Percentiles rank a stretch among this genome's conserved stretches.
Evolutionary conservation across 2,888 invertebrate species (phyloP).

Genomic region (Cephonodes hylas): DNA sequence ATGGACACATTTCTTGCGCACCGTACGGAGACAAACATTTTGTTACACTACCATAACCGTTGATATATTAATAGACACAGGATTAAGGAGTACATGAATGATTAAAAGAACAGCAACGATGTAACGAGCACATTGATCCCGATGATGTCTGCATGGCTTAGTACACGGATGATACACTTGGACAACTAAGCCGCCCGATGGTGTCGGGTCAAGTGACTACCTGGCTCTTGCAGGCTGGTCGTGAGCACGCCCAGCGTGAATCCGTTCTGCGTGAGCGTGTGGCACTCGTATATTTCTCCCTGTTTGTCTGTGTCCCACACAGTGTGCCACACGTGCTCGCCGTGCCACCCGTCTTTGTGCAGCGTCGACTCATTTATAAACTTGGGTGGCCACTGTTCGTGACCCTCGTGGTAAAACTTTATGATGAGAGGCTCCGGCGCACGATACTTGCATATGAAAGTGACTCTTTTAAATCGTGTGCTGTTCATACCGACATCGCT

Average conservation of each 20-base stretch:
- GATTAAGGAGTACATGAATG: background rate
- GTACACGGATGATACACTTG: constrained; percentile 2
- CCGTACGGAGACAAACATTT: background rate
- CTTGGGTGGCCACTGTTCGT: constrained; percentile 45
- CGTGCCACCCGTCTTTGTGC: constrained; percentile 60
- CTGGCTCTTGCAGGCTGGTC: constrained; percentile 51
- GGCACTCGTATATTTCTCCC: constrained; percentile 60
- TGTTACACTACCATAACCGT: background rate
- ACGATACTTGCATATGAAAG: constrained; percentile 65
- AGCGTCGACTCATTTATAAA: constrained; percentile 49
- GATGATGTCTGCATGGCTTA: background rate
- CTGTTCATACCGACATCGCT: constrained; percentile 38
- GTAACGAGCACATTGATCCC: background rate
- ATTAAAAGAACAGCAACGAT: background rate
- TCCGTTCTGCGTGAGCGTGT: constrained; percentile 58
- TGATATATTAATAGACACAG: background rate
- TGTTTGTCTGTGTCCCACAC: constrained; percentile 53
- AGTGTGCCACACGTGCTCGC: constrained; percentile 52
- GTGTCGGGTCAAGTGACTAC: constrained; percentile 29
- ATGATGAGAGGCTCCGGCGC: constrained; percentile 67
- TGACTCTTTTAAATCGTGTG: constrained; percentile 43
- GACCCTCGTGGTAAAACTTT: constrained; percentile 57
- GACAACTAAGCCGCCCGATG: constrained; percentile 24
- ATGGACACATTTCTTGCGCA: background rate
- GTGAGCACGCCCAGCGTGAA: constrained; percentile 62